phyloP scores from a whole-genome alignment of 2,797 vertebrate species.

The Alca torda region DNA sequence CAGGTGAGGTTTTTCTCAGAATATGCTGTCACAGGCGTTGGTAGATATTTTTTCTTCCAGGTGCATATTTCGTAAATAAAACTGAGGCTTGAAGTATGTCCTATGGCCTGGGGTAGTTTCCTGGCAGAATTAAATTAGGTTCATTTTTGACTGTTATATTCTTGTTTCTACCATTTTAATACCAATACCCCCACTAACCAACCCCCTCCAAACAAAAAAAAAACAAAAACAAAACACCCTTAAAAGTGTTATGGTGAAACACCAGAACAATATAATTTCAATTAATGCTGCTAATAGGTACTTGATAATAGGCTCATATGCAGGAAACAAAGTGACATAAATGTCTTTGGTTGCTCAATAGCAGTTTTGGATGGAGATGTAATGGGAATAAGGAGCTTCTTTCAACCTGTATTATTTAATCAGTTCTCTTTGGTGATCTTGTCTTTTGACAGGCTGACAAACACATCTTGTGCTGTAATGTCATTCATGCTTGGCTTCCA shows the following conservation, averaged over 20 bases:
- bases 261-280: not conserved
- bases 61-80: not conserved
- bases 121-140: not conserved
- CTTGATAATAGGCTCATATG: not conserved
- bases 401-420: constrained; percentile 33
- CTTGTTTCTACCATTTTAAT: not conserved
- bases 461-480: constrained; percentile 32
- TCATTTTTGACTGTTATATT: not conserved
- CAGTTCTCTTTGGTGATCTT: constrained; percentile 25
- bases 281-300: not conserved
- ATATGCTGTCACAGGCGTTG: not conserved
- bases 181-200: not conserved
- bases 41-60: not conserved
- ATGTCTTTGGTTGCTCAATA: not conserved
- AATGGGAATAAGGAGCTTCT: not conserved
- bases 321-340: not conserved
- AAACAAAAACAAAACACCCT: not conserved
- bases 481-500: constrained; percentile 50
- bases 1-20: not conserved
- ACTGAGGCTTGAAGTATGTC: not conserved
- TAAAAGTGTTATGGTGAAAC: not conserved
- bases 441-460: constrained; percentile 56
- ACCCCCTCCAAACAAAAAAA: not conserved
- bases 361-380: not conserved
- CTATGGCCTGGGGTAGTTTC: not conserved